Evolutionary conservation across 2,888 invertebrate genomes (phyloP), one percentile per base, ranked within the genome.

Genomic region (Philopedon plagiatum): DNA sequence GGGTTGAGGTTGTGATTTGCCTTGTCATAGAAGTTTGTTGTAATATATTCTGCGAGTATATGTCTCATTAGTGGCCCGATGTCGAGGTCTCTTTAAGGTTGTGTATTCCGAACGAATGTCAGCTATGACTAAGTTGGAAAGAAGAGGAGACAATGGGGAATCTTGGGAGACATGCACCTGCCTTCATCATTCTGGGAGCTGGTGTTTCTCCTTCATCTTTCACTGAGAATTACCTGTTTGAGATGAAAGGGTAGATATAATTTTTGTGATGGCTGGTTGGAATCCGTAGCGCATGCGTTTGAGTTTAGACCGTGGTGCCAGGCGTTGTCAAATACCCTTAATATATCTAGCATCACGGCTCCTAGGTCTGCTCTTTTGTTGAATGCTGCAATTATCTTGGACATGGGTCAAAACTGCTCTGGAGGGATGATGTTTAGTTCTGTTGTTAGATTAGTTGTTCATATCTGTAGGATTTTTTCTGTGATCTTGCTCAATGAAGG

Each of bases 381-480:
- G n/a, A 81, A 78, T 18, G 77, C 79, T 5, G 75, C 49, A 2
- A 75, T 65, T n/a, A 79, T 76, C 15, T 69, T 67, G 11, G 61
- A 41, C 34, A 81, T 60, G 70, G 83, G 82, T 2, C 81, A 80
- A 60, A 80, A 81, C 75, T 83, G 82, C 13, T 80, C 69, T 1
- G 62, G 13, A 5, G 80, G 76, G n/a, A 81, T 46, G 18, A 74
- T 11, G 13, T 64, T 60, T 19, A 62, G 39, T 4, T 26, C 49
- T 37, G 71, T 61, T 18, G 34, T 2, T 8, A n/a, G 4, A 2
- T 8, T 5, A 13, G 11, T 37, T 37, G 13, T 1, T 13, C 37
- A 13, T 1, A 1, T 2, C 13, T 13, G 5, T 2, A 37, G 1
- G 11, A 37, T 37, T 1, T n/a, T 13, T 13, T 37, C 37, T 7